Conservation (phyloP, 2,113 vertebrate genomes). For the Oriolus oriolus region DNA sequence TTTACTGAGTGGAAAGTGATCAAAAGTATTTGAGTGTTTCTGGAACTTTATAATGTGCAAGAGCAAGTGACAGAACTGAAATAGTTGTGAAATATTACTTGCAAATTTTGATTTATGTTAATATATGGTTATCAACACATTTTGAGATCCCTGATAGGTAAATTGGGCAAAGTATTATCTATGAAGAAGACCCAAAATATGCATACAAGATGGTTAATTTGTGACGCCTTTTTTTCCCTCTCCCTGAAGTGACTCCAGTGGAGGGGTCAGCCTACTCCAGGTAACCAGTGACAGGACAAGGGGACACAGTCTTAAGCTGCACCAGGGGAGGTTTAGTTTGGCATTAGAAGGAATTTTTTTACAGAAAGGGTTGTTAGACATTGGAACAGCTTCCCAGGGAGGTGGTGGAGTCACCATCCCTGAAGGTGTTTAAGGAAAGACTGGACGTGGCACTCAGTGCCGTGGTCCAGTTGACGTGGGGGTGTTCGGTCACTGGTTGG, state of each 20-base stretch:
- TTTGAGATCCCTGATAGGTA: background rate
- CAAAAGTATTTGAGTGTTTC: background rate
- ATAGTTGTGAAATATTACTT: background rate
- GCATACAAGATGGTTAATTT: background rate
- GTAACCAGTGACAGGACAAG: background rate
- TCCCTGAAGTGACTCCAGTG: accelerated
- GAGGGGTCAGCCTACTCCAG: background rate
- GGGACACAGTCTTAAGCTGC: background rate
- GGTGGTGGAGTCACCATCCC: background rate
- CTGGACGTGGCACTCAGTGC: background rate
- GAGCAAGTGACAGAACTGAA: background rate
- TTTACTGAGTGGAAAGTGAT: background rate
- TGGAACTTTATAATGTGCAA: background rate
- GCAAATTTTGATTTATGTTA: background rate
- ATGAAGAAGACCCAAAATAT: background rate
- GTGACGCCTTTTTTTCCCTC: background rate
- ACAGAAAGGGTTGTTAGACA: background rate
- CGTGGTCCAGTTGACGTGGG: background rate
- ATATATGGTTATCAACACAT: background rate
- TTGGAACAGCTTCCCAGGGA: background rate
- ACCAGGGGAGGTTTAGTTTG: background rate
- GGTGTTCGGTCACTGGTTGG: background rate
- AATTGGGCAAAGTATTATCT: background rate
- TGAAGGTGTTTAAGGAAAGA: background rate
- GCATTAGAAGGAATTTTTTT: background rate